A percentile compares a stretch with the other conserved stretches of the same genome.
These are phyloP conservation scores for Phocoena phocoena DNA, from an alignment of 2,113 vertebrate species.

Conservation along the genomic window DNA sequence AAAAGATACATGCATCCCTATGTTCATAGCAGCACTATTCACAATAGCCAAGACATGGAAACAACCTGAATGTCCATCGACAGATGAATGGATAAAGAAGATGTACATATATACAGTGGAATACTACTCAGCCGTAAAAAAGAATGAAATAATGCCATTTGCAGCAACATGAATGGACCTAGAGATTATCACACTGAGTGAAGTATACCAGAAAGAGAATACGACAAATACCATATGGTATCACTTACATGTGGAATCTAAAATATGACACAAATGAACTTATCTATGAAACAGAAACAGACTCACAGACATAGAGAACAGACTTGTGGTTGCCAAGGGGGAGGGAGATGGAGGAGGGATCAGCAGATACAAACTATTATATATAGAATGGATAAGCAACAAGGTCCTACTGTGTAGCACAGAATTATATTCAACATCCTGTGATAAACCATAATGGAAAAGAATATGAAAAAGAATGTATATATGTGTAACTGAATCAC, in stretches of 20 bases:
- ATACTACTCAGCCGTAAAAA: background rate
- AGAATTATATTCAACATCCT: background rate
- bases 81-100: background rate
- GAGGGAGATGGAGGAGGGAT: background rate
- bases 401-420: background rate
- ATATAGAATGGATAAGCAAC: background rate
- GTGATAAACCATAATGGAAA: background rate
- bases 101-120: background rate
- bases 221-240: background rate
- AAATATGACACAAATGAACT: background rate
- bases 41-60: background rate
- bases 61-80: background rate
- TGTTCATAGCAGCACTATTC: background rate
- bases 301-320: background rate
- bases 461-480: background rate
- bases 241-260: background rate
- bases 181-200: background rate
- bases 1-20: too few species aligned
- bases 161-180: background rate
- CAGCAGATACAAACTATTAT: background rate
- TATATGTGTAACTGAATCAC: background rate
- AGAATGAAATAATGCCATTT: background rate
- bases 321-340: background rate
- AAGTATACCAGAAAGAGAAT: background rate
- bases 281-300: background rate